Base-by-base conservation (phyloP, 2,888 invertebrate species). In the Dione vanillae region DNA sequence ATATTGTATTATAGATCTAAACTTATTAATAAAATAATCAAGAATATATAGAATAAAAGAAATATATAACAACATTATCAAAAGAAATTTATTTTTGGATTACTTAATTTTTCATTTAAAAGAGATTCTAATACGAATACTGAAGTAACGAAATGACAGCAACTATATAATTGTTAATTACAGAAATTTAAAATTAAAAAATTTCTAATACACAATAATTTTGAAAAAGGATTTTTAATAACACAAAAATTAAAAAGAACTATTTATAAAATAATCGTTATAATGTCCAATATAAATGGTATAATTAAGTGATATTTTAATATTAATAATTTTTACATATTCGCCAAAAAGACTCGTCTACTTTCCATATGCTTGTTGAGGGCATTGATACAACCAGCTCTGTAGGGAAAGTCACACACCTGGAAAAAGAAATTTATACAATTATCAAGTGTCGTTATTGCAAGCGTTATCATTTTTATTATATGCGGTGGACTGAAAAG, bases 331-430 rank as follows among this genome's bases (percentile, higher is more conserved):
- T 6, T 59, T 62, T 27, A 61, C 10, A 40, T 14, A 40, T 49
- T 65, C 45, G 14, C 61, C 40, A 69, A 51, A 16, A 74, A 12
- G 1, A 20, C n/a, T 19, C 59, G 69, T 52, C 82, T 78, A 20
- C 73, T 77, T 0, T 68, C 71, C 5, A 73, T 12, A 67, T 83
- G 83, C 69, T 85, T 84, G 78, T 84, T 84, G 65, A 79, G 68
- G 2, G 83, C 78, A 0, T 73, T 69, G 0, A 76, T 71, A 70
- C 89, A 89, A 16, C 85, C 85, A 9, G 88, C 88, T 77, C 71
- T 14, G 70, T 51, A 0, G 83, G 82, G 83, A 82, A 85, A 73
- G 40, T 88, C 88, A 58, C 89, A 89, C 6, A 88, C 87, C 89
- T 89, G 79, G 7, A 81, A 80, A 27, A 62, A 69, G 16, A 49